phyloP scores from a whole-genome alignment of 2,113 vertebrate species.

The Notothenia rossii region DNA sequence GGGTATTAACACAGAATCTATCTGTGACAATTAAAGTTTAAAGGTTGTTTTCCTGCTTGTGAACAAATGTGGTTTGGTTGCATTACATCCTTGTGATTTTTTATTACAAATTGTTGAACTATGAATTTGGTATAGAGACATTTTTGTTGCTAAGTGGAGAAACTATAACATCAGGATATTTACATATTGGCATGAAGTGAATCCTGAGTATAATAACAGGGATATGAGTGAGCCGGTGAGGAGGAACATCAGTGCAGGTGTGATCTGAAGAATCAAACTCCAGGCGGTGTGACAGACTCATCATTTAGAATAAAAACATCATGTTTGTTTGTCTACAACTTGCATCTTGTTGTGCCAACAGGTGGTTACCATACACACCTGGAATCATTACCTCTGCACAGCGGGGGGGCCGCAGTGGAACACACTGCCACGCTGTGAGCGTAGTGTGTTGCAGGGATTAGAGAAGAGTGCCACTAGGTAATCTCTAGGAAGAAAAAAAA shows the following conservation, averaged over 20 bases:
- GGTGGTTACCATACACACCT: constrained; percentile 75
- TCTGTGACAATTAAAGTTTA: too few species aligned
- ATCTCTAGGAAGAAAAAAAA: constrained; percentile 51
- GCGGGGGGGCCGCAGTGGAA: constrained; percentile 64
- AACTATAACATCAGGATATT: neutral
- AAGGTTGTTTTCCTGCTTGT: too few species aligned
- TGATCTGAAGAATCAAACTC: constrained; percentile 47
- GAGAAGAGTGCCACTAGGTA: constrained; percentile 39
- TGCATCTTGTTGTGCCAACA: constrained; percentile 69
- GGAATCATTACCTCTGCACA: constrained; percentile 73
- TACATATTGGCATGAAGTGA: constrained; percentile 14
- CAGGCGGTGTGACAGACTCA: constrained; percentile 49
- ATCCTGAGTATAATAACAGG: constrained; percentile 28
- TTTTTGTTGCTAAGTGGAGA: neutral
- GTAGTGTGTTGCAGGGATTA: constrained; percentile 59
- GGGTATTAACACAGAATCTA: too few species aligned
- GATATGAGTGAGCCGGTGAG: neutral
- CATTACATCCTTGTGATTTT: too few species aligned
- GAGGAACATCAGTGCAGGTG: constrained; percentile 39
- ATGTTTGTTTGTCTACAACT: constrained; percentile 58
- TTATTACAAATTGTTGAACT: too few species aligned
- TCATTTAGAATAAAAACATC: constrained; percentile 54
- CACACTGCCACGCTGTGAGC: constrained; percentile 69
- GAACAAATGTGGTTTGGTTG: neutral
- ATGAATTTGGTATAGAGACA: neutral